A percentile compares a stretch with the other conserved stretches of the same genome.
Evolutionary conservation across 2,888 invertebrate species (phyloP).

Genomic region (Maniola hyperantus): DNA sequence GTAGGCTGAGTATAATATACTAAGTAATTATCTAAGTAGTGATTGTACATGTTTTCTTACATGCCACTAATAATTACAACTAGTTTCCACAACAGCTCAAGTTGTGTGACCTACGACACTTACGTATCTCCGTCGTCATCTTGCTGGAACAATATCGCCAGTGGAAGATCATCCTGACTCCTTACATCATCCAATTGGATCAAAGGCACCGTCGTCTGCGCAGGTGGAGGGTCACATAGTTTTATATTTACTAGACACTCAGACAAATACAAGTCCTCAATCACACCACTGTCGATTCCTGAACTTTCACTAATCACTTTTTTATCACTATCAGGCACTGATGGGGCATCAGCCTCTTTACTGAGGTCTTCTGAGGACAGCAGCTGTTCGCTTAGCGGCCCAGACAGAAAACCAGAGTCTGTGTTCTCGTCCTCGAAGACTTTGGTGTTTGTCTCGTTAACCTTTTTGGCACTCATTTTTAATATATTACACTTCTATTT

Average conservation of each 20-base stretch:
- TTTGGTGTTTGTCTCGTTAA: constrained; percentile 55
- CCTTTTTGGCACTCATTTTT: constrained; percentile 74
- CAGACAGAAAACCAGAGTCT: constrained; percentile 72
- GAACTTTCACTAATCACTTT: constrained; percentile 53
- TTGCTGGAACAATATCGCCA: constrained; percentile 88
- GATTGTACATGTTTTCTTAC: neutral
- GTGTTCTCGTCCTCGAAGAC: constrained; percentile 58
- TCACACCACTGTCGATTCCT: constrained; percentile 84
- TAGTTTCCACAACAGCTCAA: neutral
- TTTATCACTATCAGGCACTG: constrained; percentile 44
- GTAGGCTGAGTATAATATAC: neutral
- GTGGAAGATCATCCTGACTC: constrained; percentile 63
- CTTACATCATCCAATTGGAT: constrained; percentile 45
- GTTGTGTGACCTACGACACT: constrained; percentile 62
- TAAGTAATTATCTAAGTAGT: neutral
- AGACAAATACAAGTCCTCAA: constrained; percentile 73
- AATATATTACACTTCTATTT: constrained; percentile 46
- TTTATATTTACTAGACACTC: constrained; percentile 85
- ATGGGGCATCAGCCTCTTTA: constrained; percentile 22
- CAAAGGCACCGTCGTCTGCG: constrained; percentile 42
- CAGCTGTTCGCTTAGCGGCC: constrained; percentile 52
- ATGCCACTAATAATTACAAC: neutral
- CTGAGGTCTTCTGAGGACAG: constrained; percentile 40
- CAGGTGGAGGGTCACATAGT: constrained; percentile 44
- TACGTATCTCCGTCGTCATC: constrained; percentile 95